Conservation (phyloP, 2,797 vertebrate species). For the Scolopax bukidnonensis region DNA sequence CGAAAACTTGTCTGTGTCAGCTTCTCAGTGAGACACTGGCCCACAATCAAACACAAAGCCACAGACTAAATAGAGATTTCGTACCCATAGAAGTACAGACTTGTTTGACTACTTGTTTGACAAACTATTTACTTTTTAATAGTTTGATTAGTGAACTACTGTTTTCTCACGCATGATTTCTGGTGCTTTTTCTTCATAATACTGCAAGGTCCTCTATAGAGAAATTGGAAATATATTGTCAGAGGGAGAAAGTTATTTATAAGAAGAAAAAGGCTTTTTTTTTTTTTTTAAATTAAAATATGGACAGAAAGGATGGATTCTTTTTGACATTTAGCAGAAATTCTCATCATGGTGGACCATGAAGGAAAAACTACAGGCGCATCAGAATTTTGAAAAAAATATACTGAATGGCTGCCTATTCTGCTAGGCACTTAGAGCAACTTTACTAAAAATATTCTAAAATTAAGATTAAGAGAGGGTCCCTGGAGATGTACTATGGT, state of each 20-base stretch:
- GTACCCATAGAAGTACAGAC: not conserved
- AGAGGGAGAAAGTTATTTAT: not conserved
- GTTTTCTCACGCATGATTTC: not conserved
- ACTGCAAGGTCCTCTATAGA: not conserved
- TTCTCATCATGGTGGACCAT: not conserved
- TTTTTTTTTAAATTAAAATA: not conserved
- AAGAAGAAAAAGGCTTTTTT: not conserved
- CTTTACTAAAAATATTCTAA: not conserved
- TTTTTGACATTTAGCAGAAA: not conserved
- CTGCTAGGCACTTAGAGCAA: not conserved
- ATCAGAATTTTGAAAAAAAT: not conserved
- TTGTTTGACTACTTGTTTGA: not conserved
- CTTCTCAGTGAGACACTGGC: slow-evolving; percentile 4
- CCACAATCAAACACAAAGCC: slow-evolving; percentile 20
- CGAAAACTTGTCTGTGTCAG: not conserved
- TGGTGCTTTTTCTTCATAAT: not conserved
- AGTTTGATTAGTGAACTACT: not conserved
- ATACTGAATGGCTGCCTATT: not conserved
- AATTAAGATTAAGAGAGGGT: not conserved
- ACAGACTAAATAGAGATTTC: slow-evolving; percentile 62
- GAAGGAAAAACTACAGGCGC: not conserved
- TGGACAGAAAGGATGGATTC: not conserved
- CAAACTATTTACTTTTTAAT: not conserved
- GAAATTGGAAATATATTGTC: not conserved
- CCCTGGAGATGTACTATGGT: not conserved